Conservation (phyloP, 2,888 invertebrate species). For the Eulithis prunata region DNA sequence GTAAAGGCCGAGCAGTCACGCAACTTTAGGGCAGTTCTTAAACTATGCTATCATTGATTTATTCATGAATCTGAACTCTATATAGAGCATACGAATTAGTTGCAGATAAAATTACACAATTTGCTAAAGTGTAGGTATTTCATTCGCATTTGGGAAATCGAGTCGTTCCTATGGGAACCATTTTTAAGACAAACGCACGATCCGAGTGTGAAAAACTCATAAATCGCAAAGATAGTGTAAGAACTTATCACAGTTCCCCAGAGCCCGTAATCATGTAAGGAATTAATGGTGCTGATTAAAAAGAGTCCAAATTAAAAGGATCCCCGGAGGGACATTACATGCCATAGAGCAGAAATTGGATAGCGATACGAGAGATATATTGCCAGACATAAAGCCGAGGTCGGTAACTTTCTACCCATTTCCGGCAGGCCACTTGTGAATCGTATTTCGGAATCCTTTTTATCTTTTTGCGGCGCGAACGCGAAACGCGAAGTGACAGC, state of each 20-base stretch:
- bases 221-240: constrained; percentile 39
- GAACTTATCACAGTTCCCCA: constrained; percentile 39
- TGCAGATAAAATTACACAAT: not conserved
- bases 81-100: not conserved
- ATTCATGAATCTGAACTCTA: not conserved
- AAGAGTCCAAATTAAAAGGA: constrained; percentile 76
- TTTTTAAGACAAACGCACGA: constrained; percentile 12
- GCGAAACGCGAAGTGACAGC: constrained; percentile 78
- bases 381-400: constrained; percentile 78
- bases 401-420: constrained; percentile 80
- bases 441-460: constrained; percentile 82
- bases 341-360: constrained; percentile 82
- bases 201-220: constrained; percentile 28
- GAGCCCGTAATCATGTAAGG: constrained; percentile 52
- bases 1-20: constrained; percentile 62
- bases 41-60: constrained; percentile 9
- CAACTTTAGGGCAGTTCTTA: constrained; percentile 53
- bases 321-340: constrained; percentile 75
- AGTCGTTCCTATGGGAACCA: not conserved
- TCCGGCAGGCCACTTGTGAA: constrained; percentile 82
- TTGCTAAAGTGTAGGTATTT: not conserved
- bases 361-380: constrained; percentile 81
- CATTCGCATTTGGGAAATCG: not conserved
- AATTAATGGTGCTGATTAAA: constrained; percentile 73
- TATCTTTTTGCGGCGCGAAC: constrained; percentile 78